A percentile compares a stretch with the other conserved stretches of the same genome.
Conservation (phyloP, 2,113 vertebrate genomes). For the Stercorarius parasiticus region DNA sequence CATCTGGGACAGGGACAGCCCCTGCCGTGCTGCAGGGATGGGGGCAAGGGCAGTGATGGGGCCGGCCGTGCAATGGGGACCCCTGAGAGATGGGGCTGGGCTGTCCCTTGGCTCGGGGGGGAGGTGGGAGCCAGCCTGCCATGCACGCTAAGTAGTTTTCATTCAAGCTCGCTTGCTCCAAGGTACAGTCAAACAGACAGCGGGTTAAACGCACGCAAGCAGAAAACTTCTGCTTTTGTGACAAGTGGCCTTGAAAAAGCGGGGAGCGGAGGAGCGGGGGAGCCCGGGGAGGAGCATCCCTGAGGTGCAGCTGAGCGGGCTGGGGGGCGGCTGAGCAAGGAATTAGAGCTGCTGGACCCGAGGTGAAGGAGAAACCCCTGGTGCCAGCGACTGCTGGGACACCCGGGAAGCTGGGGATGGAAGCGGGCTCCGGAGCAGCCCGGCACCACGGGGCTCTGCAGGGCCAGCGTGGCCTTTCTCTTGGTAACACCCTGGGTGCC, state of each 20-base stretch:
- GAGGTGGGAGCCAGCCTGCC: background rate
- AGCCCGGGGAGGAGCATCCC: background rate
- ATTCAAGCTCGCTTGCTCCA: background rate
- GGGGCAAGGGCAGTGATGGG: background rate
- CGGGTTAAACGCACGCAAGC: too few relatives aligned
- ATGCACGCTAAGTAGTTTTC: accelerated
- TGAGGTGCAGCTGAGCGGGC: background rate
- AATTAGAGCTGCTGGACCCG: background rate
- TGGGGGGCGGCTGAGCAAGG: too few relatives aligned
- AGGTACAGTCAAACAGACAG: too few relatives aligned
- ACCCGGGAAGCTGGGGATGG: accelerated
- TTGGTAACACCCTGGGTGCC: background rate
- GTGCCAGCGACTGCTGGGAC: background rate
- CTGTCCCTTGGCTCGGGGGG: too few relatives aligned
- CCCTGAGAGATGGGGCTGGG: background rate
- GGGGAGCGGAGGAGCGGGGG: background rate
- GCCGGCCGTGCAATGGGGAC: accelerated
- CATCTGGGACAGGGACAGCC: background rate
- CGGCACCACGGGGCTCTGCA: background rate
- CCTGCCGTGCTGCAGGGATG: accelerated
- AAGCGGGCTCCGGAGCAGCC: background rate
- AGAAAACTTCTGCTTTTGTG: background rate
- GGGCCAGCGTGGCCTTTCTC: background rate
- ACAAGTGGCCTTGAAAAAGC: background rate
- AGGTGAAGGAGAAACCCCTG: background rate